Percentiles rank a stretch among this genome's conserved stretches.
Evolutionary conservation across 2,797 vertebrate genomes (phyloP).

Genomic region (Sardinella longiceps): DNA sequence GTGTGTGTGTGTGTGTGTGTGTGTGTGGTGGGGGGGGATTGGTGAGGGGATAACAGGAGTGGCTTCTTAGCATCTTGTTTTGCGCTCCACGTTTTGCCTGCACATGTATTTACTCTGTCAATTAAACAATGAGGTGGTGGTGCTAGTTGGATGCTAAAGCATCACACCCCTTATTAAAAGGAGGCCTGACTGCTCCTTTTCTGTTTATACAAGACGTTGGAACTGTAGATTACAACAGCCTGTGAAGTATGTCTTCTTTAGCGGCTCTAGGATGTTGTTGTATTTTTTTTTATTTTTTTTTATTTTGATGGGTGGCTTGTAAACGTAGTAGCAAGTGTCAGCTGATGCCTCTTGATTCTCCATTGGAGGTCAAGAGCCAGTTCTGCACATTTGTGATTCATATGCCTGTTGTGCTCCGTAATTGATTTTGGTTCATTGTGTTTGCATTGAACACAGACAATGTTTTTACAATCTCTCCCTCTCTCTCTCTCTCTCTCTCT

Average conservation of each 20-base stretch:
- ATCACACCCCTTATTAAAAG: background rate
- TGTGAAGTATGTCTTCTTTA: background rate
- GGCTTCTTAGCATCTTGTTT: background rate
- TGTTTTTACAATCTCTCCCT: conserved; percentile 41
- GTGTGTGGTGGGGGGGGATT: background rate
- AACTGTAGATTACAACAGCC: background rate
- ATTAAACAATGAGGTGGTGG: background rate
- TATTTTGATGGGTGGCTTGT: conserved; percentile 19
- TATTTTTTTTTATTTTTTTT: background rate
- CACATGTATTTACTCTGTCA: conserved; percentile 4
- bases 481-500: conserved; percentile 43
- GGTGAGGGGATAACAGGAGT: background rate
- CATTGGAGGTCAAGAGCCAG: background rate
- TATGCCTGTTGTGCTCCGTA: background rate
- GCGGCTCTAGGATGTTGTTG: background rate
- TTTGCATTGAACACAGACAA: background rate
- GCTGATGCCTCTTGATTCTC: background rate
- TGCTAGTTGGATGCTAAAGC: background rate
- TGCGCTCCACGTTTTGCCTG: background rate
- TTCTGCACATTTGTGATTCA: background rate
- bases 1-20: too few species aligned
- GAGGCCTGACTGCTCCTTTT: background rate
- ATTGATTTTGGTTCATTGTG: background rate
- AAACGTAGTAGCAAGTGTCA: background rate
- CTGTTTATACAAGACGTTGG: background rate